Percentiles rank a stretch among this genome's conserved stretches.
Evolutionary conservation across 2,888 invertebrate species (phyloP).

Genomic region (Catocala nupta): DNA sequence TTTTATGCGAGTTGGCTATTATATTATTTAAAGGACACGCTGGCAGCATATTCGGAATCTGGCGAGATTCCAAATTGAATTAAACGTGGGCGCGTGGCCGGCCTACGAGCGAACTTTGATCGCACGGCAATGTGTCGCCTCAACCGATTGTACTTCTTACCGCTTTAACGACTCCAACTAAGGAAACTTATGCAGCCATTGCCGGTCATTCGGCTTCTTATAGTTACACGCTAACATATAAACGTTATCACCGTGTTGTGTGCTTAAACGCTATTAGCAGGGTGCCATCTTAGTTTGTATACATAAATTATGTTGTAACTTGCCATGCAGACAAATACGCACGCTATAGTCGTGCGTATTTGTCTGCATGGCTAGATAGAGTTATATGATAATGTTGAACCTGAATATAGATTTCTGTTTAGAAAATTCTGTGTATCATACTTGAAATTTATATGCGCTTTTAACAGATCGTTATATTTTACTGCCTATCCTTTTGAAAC

Average conservation of each 20-base stretch:
- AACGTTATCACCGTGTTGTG: slow-evolving; percentile 30
- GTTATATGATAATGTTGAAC: too few species aligned
- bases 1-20: slow-evolving; percentile 72
- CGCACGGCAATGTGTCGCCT: slow-evolving; percentile 67
- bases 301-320: too few species aligned
- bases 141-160: slow-evolving; percentile 30
- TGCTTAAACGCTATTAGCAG: neutral
- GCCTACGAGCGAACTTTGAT: slow-evolving; percentile 74
- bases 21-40: slow-evolving; percentile 81
- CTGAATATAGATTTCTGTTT: too few species aligned
- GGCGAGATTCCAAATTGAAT: slow-evolving; percentile 83
- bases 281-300: too few species aligned
- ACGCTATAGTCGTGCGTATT: too few species aligned
- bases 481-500: too few species aligned
- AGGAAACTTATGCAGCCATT: slow-evolving; percentile 38
- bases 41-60: slow-evolving; percentile 81
- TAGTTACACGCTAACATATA: slow-evolving; percentile 18
- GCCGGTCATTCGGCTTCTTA: slow-evolving; percentile 25
- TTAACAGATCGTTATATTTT: too few species aligned
- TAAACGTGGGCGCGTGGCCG: slow-evolving; percentile 74
- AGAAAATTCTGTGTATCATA: too few species aligned
- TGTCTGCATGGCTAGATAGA: too few species aligned
- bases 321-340: too few species aligned
- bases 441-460: too few species aligned
- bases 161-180: slow-evolving; percentile 48